Evolutionary conservation across 1,140 invertebrate species (phyloP), one percentile per base, ranked within the genome.

Genomic region (Tetramorium alpestre): DNA sequence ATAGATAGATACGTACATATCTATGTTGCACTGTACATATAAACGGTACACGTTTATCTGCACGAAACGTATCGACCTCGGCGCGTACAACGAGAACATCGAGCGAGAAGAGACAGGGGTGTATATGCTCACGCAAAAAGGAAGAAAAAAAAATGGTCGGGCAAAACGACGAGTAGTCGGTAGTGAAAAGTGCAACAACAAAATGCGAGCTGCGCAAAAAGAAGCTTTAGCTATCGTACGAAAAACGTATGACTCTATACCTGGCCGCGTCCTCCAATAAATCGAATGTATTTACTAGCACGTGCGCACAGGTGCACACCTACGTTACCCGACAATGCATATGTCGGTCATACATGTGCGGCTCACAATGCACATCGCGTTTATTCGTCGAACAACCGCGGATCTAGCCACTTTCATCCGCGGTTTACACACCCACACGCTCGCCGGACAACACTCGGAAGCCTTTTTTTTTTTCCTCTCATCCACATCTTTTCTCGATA

Each of bases 241-340:
- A 64, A 70, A 84, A 91, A 88, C 88, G 87, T 91, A 91, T 89
- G 85, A 82, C 87, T 81, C 87, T 81, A 69, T 69, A 75, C 64
- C 86, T 85, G 72, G 62, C 65, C 72, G 65, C 78, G 54, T 89
- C 70, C 84, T 69, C 78, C 91, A 85, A 92, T 92, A 92, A 92
- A 92, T 92, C 90, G 87, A 92, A 91, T 80, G 84, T 91, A 91
- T 91, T 90, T 90, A 87, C 87, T 58, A 88, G 56, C 80, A 75
- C 87, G 58, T 16, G 54, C 67, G 51, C n/a, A 47, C 16, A 47
- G 13, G n/a, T 5, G 41, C 2, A 49, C 41, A 67, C 41, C 33
- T 51, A 49, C 58, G 49, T 41, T 69, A 22, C 11, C 8, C 70
- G 33, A 41, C n/a, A 58, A 6, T 10, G 33, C 62, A 60, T 64